phyloP scores from a whole-genome alignment of 2,113 vertebrate species.

The Salvelinus sp. region DNA sequence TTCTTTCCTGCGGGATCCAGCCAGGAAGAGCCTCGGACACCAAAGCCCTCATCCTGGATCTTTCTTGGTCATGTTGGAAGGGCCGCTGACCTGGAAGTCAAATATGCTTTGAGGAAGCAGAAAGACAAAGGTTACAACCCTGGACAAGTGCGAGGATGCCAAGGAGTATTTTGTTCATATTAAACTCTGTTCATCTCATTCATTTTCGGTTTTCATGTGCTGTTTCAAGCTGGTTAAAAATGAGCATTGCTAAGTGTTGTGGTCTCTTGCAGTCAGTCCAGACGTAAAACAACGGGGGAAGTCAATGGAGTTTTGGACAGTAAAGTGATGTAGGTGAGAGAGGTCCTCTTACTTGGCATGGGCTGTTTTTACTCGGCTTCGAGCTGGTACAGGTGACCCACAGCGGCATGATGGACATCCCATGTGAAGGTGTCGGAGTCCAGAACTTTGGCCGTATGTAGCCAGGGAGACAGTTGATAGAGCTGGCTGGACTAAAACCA shows the following conservation, averaged over 20 bases:
- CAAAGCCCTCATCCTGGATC: neutral
- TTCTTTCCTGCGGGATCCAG: constrained; percentile 61
- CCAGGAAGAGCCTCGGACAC: constrained; percentile 42
- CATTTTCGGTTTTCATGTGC: too few relatives aligned
- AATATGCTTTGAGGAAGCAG: constrained; percentile 53
- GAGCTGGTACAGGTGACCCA: constrained; percentile 55
- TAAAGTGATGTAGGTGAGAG: neutral
- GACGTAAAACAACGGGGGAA: too few relatives aligned
- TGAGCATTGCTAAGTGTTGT: too few relatives aligned
- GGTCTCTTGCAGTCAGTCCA: too few relatives aligned
- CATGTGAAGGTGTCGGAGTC: constrained; percentile 51
- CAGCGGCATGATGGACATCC: constrained; percentile 47
- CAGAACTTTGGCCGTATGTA: constrained; percentile 55
- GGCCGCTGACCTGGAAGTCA: constrained; percentile 74
- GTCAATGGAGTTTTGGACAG: too few relatives aligned
- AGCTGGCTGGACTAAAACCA: constrained; percentile 59
- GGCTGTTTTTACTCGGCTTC: constrained; percentile 46
- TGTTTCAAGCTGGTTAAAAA: too few relatives aligned
- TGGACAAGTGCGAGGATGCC: too few relatives aligned
- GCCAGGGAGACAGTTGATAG: constrained; percentile 50
- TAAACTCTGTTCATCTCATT: too few relatives aligned
- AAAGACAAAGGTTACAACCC: neutral
- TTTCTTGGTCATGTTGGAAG: constrained; percentile 59
- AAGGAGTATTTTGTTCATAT: too few relatives aligned
- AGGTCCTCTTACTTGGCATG: constrained; percentile 42